These are phyloP conservation scores for Parapsyche elsis DNA, from an alignment of 1,140 invertebrate species.

Conservation along the genomic window DNA sequence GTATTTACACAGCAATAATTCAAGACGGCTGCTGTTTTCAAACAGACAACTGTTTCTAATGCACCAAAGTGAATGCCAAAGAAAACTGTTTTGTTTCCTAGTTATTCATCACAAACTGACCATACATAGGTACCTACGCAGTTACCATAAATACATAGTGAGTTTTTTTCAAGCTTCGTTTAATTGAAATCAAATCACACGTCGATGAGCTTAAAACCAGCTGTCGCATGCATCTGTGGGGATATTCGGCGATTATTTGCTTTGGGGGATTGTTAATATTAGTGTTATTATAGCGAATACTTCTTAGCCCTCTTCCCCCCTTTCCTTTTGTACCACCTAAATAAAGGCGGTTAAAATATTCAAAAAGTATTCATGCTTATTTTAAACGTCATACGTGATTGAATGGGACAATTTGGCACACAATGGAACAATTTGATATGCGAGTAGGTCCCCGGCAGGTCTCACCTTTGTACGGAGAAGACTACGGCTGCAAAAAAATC, in stretches of 20 bases:
- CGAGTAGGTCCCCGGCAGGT: slow-evolving; percentile 37
- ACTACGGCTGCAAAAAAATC: slow-evolving; percentile 32
- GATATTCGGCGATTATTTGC: too few species aligned
- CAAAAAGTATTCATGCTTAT: slow-evolving; percentile 35
- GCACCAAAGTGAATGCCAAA: background rate
- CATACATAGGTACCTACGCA: too few species aligned
- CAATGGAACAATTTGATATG: slow-evolving; percentile 45
- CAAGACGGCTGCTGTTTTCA: background rate
- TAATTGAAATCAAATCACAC: background rate
- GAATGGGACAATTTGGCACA: slow-evolving; percentile 42
- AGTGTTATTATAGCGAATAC: background rate
- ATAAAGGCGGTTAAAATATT: slow-evolving; percentile 32
- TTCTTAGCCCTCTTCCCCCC: background rate
- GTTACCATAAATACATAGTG: background rate
- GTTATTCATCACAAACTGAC: background rate
- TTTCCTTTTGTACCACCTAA: slow-evolving; percentile 1
- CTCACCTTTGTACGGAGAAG: slow-evolving; percentile 28
- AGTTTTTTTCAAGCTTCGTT: background rate
- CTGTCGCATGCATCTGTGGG: too few species aligned
- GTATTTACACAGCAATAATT: slow-evolving; percentile 6
- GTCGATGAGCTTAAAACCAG: too few species aligned
- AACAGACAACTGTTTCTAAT: background rate
- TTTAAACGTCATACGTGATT: slow-evolving; percentile 42
- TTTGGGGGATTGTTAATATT: too few species aligned
- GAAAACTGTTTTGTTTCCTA: background rate